These are phyloP conservation scores for Corythornis cristatus DNA, from an alignment of 2,113 vertebrate species.

Conservation along the genomic window DNA sequence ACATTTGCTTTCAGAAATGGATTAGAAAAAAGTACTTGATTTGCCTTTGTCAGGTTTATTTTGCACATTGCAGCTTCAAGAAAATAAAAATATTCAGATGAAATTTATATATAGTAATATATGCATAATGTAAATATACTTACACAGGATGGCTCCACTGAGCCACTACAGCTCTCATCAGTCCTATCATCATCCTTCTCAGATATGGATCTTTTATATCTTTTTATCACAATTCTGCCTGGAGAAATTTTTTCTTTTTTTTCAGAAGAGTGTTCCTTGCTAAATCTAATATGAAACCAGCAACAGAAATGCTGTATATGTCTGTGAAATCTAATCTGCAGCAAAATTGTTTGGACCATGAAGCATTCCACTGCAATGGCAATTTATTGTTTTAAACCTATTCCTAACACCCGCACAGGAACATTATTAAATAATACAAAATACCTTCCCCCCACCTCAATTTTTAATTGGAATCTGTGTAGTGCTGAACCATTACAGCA, in stretches of 20 bases:
- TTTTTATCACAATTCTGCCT: slow-evolving; percentile 37
- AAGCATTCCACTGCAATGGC: background rate
- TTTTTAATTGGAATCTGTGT: background rate
- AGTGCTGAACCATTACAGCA: background rate
- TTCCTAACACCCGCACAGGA: background rate
- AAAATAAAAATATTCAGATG: background rate
- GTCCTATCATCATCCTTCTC: background rate
- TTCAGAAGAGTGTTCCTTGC: background rate
- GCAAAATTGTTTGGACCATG: background rate
- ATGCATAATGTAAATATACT: background rate
- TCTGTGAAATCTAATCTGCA: background rate
- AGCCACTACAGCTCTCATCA: background rate
- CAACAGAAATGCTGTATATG: background rate
- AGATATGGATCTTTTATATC: slow-evolving; percentile 9
- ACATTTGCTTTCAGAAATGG: background rate
- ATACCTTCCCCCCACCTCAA: background rate
- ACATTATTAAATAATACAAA: background rate
- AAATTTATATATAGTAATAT: background rate
- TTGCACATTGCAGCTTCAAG: background rate
- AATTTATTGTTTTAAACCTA: background rate
- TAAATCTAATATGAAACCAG: background rate
- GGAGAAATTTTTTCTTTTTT: background rate
- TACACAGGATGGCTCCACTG: slow-evolving; percentile 30
- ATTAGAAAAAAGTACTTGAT: background rate
- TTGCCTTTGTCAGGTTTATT: background rate